Evolutionary conservation across 2,888 invertebrate species (phyloP), one percentile per base, ranked within the genome.

Genomic region (Actias luna): DNA sequence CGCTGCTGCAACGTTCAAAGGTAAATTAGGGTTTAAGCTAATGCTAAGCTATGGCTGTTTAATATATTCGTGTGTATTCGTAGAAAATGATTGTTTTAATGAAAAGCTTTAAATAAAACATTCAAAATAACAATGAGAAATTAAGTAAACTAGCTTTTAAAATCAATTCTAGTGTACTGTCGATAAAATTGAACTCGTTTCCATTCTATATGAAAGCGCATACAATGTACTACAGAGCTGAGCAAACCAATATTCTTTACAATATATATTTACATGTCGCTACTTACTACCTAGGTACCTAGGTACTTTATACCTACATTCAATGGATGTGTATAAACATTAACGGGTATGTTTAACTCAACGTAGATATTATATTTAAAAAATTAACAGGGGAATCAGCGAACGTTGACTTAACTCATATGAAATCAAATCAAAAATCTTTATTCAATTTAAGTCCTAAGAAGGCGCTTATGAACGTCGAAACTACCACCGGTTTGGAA

Each of bases 1-100:
- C 77, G 97, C 96, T 80, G 94, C 96, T 87, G 94, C 95, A 80
- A 94, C 94, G 75, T 94, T 93, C 84, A 91, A 94, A 93, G 95
- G 96, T 95, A 72, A 18, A 12, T 29, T 29, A n/a, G 8, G 5
- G 16, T 8, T 29, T 33, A 31, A 31, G 16, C 3, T 31, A 31
- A 29, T 33, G 36, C 36, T 14, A 36, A 12, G 16, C 14, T 36
- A 8, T 12, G 12, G 3, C 35, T 1, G 35, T 35, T n/a, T n/a
- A n/a, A n/a, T n/a, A n/a, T n/a, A n/a, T n/a, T n/a, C n/a, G n/a
- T n/a, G n/a, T n/a, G n/a, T n/a, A n/a, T n/a, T n/a, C n/a, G n/a
- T n/a, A n/a, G n/a, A n/a, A n/a, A n/a, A n/a, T n/a, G n/a, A n/a
- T n/a, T n/a, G n/a, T n/a, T n/a, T n/a, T n/a, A n/a, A n/a, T n/a